These are phyloP conservation scores for Leptobrachium leishanense DNA, from an alignment of 2,113 vertebrate genomes.

Conservation along the genomic window DNA sequence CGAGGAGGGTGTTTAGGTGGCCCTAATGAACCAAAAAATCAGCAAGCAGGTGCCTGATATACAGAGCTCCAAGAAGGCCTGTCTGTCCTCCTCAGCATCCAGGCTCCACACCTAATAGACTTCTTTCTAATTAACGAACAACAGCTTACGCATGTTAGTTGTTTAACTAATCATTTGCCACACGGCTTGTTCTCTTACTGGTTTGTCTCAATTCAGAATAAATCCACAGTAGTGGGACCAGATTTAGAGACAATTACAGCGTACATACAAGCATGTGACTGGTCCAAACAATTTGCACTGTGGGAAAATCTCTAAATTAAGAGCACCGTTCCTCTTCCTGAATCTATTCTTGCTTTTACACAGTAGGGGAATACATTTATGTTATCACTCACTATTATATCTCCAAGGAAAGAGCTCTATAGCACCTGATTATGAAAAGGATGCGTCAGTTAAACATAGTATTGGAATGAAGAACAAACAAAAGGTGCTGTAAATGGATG, in stretches of 20 bases:
- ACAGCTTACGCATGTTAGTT: constrained; percentile 53
- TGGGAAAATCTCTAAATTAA: constrained; percentile 59
- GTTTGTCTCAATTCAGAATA: constrained; percentile 59
- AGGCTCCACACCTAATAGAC: background rate
- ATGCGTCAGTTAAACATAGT: constrained; percentile 11
- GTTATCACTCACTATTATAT: constrained; percentile 51
- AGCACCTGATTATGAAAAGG: background rate
- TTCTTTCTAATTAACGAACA: constrained; percentile 46
- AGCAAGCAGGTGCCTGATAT: background rate
- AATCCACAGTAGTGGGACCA: constrained; percentile 56
- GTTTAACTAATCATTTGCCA: constrained; percentile 59
- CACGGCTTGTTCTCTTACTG: constrained; percentile 52
- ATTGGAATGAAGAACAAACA: background rate
- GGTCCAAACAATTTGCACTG: constrained; percentile 65
- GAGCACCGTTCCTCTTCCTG: constrained; percentile 53
- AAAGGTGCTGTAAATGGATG: background rate
- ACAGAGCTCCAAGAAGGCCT: constrained; percentile 38
- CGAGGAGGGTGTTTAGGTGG: too few species aligned
- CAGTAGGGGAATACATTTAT: constrained; percentile 60
- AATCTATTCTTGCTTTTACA: constrained; percentile 58
- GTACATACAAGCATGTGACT: constrained; percentile 56
- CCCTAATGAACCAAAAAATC: too few species aligned
- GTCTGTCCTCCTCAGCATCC: too few species aligned
- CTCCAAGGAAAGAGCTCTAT: constrained; percentile 41
- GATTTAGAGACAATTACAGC: constrained; percentile 53